Evolutionary conservation across 2,797 vertebrate genomes (phyloP), one percentile per base, ranked within the genome.

Genomic region (Etheostoma perlongum): DNA sequence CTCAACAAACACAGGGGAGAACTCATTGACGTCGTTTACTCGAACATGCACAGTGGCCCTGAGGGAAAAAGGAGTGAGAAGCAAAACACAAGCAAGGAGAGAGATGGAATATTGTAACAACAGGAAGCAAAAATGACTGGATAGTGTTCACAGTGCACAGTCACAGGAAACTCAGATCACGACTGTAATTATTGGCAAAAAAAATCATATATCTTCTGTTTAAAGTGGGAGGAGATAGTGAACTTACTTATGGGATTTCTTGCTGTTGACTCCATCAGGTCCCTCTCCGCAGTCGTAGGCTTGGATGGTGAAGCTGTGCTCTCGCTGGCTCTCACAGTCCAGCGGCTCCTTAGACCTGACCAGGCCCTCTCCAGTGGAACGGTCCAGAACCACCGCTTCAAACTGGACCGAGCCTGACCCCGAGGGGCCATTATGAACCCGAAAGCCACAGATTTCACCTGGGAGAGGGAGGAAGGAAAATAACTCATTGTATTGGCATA

Each of bases 261-360:
- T 99, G 95, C 96, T 98, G 91, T 99, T 99, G 89, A 95, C 91
- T 53, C 97, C 97, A 0, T 99, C 98, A 0, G 97, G 96, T 52
- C 97, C 98, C 91, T 99, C 98, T 67, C 98, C 98, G 0, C 98
- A 99, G 93, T 99, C 98, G 1, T 99, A 99, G 64, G 98, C 98
- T 92, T 99, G 98, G 93, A 99, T 98, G 88, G 98, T 99, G 86
- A 99, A 99, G 25, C 97, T 99, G 93, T 99, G 98, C 63, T 99
- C 98, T 74, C 98, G 96, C 82, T 99, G 98, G 33, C 96, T 97
- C 90, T 99, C 98, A 1, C 98, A 99, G 88, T 99, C 98, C 94
- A 99, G 95, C 0, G 97, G 97, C 72, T 97, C 97, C 87, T 99
- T 99, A 72, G 98, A 97, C 25, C 97, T 96, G 78, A 99, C 98